These are phyloP conservation scores for Mormyrus iriodes DNA, from an alignment of 2,113 vertebrate genomes.

Conservation along the genomic window DNA sequence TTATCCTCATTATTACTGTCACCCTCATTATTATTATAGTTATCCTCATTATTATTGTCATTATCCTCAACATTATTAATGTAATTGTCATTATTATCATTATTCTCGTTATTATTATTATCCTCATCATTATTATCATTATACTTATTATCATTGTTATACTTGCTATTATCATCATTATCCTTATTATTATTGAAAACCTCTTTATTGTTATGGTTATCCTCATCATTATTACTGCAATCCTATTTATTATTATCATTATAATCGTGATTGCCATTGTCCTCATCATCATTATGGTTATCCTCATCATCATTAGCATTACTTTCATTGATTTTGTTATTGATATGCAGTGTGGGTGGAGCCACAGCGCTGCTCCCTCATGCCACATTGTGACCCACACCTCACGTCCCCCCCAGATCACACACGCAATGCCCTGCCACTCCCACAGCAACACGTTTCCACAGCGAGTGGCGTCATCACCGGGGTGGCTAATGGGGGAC, in stretches of 20 bases:
- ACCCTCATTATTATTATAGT: too few species aligned
- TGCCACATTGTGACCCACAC: neutral
- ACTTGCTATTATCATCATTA: neutral
- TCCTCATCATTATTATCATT: neutral
- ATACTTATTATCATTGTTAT: neutral
- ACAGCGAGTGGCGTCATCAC: neutral
- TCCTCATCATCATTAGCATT: neutral
- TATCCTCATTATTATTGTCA: too few species aligned
- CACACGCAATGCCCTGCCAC: neutral
- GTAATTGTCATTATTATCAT: neutral
- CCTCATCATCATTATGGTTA: neutral
- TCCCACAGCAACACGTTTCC: neutral
- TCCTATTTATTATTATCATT: neutral
- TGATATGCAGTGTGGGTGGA: neutral
- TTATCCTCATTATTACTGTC: too few species aligned
- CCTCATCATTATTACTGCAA: neutral
- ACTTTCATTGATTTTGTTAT: neutral
- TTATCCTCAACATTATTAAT: too few species aligned
- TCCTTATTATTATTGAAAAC: neutral
- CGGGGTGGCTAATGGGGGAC: slow-evolving; percentile 14
- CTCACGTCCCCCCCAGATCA: neutral
- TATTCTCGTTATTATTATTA: neutral
- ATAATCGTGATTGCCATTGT: neutral
- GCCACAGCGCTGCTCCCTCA: neutral
- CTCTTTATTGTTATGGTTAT: neutral